These are phyloP conservation scores for Drosophila antonietae DNA, from an alignment of 2,888 invertebrate genomes.

Conservation along the genomic window DNA sequence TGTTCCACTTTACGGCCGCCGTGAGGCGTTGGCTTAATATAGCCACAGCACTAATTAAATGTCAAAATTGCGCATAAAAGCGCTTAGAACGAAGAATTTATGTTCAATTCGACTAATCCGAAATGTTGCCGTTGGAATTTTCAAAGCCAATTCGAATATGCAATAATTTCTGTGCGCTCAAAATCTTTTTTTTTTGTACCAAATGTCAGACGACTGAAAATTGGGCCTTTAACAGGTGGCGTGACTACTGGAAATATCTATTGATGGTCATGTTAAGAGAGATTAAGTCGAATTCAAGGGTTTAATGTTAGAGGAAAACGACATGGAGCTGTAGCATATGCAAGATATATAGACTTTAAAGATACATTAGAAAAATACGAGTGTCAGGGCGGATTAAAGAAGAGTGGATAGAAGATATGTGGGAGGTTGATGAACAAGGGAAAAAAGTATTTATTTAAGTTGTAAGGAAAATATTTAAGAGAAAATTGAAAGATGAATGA, in stretches of 20 bases:
- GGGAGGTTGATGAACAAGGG: neutral
- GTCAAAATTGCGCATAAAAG: slow-evolving; percentile 70
- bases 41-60: slow-evolving; percentile 72
- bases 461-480: neutral
- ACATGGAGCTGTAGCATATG: neutral
- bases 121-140: slow-evolving; percentile 60
- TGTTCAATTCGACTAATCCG: slow-evolving; percentile 57
- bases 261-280: neutral
- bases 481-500: neutral
- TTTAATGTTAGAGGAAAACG: neutral
- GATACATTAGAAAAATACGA: neutral
- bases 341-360: neutral
- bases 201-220: slow-evolving; percentile 23
- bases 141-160: slow-evolving; percentile 64
- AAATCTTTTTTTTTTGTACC: neutral
- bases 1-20: slow-evolving; percentile 62
- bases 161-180: slow-evolving; percentile 38
- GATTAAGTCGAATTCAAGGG: neutral
- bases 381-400: neutral
- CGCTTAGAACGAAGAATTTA: slow-evolving; percentile 65
- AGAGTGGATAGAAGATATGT: neutral
- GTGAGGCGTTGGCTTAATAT: slow-evolving; percentile 54
- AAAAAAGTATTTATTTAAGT: neutral
- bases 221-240: slow-evolving; percentile 5
- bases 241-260: neutral